These are phyloP conservation scores for Anser brachyrhynchus DNA, from an alignment of 2,113 vertebrate species.

Conservation along the genomic window DNA sequence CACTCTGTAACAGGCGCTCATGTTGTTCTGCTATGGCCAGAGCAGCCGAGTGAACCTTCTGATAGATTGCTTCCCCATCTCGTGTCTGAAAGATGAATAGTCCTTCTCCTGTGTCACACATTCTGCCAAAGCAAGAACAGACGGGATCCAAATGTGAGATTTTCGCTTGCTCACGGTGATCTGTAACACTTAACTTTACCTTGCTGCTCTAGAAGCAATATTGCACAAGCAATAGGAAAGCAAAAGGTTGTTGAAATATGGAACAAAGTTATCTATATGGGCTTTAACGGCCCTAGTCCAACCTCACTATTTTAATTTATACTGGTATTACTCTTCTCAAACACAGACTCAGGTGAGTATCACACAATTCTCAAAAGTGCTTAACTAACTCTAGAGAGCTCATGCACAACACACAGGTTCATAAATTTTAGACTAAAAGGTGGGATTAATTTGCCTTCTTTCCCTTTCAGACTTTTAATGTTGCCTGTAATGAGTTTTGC, in stretches of 20 bases:
- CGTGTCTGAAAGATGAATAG: constrained; percentile 87
- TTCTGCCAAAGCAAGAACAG: constrained; percentile 73
- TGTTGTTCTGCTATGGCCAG: constrained; percentile 84
- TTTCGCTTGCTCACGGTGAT: not conserved
- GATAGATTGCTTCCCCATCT: constrained; percentile 86
- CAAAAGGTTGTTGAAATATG: not conserved
- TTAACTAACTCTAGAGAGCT: not conserved
- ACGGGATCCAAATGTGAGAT: not conserved
- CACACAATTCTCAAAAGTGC: not conserved
- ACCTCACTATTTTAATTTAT: not conserved
- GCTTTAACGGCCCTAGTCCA: not conserved
- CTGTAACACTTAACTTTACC: not conserved
- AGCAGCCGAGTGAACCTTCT: constrained; percentile 83
- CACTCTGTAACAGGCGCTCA: constrained; percentile 74
- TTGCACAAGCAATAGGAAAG: not conserved
- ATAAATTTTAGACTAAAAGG: not conserved
- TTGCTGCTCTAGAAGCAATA: accelerated
- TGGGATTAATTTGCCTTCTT: not conserved
- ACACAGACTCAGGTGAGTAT: not conserved
- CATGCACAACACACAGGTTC: not conserved
- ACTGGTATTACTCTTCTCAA: not conserved
- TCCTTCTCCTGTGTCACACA: constrained; percentile 88
- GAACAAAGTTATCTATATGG: accelerated
- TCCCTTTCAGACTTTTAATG: not conserved
- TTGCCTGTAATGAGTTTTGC: not conserved